Conservation (phyloP, 2,113 vertebrate species). For the Cololabis saira region DNA sequence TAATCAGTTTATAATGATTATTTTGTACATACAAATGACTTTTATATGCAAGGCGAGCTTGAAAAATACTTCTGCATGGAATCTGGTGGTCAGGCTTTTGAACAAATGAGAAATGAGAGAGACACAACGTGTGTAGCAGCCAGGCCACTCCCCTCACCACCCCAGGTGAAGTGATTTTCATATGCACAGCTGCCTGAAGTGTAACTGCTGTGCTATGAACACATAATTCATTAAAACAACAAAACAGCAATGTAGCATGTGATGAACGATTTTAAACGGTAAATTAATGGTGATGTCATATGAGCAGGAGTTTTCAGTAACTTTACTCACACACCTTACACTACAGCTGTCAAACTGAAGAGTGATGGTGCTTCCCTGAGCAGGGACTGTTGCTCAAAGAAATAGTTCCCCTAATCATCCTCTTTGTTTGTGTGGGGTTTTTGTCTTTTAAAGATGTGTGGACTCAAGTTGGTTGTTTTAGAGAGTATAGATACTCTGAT, state of each 20-base stretch:
- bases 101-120: no score
- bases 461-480: conserved; percentile 9
- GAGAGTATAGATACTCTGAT: conserved; percentile 23
- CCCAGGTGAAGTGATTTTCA: neutral
- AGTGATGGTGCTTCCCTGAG: conserved; percentile 21
- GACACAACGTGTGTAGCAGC: no score
- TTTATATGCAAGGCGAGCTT: no score
- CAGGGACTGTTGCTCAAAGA: conserved; percentile 14
- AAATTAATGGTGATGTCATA: neutral
- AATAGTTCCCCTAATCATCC: conserved; percentile 20
- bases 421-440: neutral
- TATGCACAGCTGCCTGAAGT: no score
- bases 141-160: no score
- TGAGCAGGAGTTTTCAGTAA: conserved; percentile 3
- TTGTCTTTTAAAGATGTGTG: conserved; percentile 1
- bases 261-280: neutral
- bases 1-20: no score
- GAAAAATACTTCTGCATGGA: no score
- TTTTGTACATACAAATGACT: no score
- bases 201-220: neutral
- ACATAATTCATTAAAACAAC: neutral
- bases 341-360: conserved; percentile 5
- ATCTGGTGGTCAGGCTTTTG: no score
- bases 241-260: neutral
- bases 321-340: conserved; percentile 29